Conservation (phyloP, 2,888 invertebrate species). For the Laothoe populi region DNA sequence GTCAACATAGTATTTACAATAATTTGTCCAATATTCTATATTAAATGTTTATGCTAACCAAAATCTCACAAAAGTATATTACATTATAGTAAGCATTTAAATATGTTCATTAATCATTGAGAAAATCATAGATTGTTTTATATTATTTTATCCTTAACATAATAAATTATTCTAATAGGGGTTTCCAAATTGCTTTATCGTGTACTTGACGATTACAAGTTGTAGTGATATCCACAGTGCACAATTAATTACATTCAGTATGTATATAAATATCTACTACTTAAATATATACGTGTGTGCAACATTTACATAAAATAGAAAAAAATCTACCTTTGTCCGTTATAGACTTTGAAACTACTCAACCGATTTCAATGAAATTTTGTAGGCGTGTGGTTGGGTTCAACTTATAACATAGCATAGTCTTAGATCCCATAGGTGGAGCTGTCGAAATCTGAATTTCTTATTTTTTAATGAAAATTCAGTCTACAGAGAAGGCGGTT, state of each 20-base stretch:
- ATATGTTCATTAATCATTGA: conserved; percentile 1
- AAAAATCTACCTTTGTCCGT: no score
- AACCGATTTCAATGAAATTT: no score
- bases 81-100: background rate
- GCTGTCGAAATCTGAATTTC: no score
- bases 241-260: conserved; percentile 21
- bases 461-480: no score
- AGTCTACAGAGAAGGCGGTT: no score
- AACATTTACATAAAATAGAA: background rate
- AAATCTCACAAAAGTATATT: background rate
- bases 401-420: no score
- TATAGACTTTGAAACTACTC: no score
- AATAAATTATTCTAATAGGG: conserved; percentile 23
- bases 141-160: conserved; percentile 10
- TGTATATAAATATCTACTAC: conserved; percentile 13
- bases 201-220: conserved; percentile 20
- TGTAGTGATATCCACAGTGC: conserved; percentile 8
- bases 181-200: conserved; percentile 24
- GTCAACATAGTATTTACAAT: background rate
- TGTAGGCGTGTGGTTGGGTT: no score
- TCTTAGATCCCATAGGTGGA: no score
- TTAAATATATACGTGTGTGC: conserved; percentile 11
- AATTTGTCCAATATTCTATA: background rate
- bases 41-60: background rate
- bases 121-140: conserved; percentile 10